Conservation (phyloP, 2,113 vertebrate genomes). For the Ciconia maguari region DNA sequence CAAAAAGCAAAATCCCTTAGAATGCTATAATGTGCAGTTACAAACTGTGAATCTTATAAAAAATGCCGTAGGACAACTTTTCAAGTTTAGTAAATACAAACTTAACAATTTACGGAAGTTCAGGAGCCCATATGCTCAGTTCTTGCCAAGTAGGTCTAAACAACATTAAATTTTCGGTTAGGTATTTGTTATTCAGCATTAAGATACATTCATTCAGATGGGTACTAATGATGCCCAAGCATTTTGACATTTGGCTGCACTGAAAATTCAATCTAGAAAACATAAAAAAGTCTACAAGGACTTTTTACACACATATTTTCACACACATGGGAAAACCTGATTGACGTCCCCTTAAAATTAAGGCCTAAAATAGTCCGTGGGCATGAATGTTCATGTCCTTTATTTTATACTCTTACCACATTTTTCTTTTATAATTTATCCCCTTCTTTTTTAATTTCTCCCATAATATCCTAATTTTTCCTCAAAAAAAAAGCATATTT, state of each 20-base stretch:
- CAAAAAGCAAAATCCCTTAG: background rate
- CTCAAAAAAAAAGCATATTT: background rate
- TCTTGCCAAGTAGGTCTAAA: background rate
- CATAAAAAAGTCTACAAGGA: background rate
- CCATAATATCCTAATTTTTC: background rate
- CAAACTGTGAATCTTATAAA: background rate
- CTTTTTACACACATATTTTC: background rate
- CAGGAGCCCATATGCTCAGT: background rate
- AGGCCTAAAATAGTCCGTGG: background rate
- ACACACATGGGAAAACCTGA: background rate
- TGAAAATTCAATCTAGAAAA: background rate
- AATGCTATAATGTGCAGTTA: background rate
- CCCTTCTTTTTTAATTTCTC: background rate
- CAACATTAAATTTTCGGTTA: background rate
- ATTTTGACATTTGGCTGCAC: background rate
- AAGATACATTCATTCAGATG: background rate
- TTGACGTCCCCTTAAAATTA: background rate
- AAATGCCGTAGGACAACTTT: background rate
- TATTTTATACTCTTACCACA: background rate
- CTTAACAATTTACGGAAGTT: background rate
- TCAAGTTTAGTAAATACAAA: background rate
- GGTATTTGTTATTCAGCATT: background rate
- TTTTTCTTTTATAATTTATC: background rate
- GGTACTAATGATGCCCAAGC: background rate
- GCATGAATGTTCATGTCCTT: background rate